Evolutionary conservation across 1,140 invertebrate species (phyloP).

Genomic region (Drosophila kepulauana): DNA sequence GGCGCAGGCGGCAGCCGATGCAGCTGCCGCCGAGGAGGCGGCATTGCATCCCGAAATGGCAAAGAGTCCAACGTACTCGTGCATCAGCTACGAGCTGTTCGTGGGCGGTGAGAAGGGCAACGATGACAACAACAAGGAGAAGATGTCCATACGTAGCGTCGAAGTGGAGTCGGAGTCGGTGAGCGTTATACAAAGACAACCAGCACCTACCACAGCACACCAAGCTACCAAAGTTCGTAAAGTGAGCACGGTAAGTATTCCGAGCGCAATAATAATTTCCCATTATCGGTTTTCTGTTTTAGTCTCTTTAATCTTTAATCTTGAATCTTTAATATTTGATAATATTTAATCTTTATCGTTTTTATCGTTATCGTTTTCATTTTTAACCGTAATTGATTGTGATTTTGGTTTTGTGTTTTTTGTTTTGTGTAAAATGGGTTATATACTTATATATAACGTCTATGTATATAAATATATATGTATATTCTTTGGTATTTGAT

Average conservation of each 20-base stretch:
- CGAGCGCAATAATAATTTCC: slow-evolving; percentile 75
- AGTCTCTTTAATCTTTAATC: slow-evolving; percentile 28
- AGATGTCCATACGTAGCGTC: slow-evolving; percentile 95
- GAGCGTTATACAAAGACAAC: slow-evolving; percentile 91
- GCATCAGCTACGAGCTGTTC: slow-evolving; percentile 95
- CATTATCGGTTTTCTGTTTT: slow-evolving; percentile 45
- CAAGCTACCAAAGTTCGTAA: slow-evolving; percentile 90
- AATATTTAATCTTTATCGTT: slow-evolving; percentile 30
- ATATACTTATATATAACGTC: slow-evolving; percentile 7
- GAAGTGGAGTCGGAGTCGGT: slow-evolving; percentile 94
- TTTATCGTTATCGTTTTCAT: slow-evolving; percentile 15
- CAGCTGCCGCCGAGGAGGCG: slow-evolving; percentile 87
- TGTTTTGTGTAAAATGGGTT: slow-evolving; percentile 7
- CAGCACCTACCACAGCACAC: slow-evolving; percentile 87
- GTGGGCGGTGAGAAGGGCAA: slow-evolving; percentile 94
- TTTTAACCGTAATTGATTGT: slow-evolving; percentile 18
- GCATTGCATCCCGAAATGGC: slow-evolving; percentile 88
- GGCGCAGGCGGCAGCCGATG: slow-evolving; percentile 88
- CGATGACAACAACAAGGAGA: slow-evolving; percentile 95
- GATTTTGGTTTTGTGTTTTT: slow-evolving; percentile 37
- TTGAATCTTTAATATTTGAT: background rate
- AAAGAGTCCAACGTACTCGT: slow-evolving; percentile 95
- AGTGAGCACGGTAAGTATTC: slow-evolving; percentile 94
- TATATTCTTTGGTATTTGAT: slow-evolving; percentile 13
- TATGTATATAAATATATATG: slow-evolving; percentile 34